Conservation (phyloP, 2,888 invertebrate species). For the Nycteola revayana region DNA sequence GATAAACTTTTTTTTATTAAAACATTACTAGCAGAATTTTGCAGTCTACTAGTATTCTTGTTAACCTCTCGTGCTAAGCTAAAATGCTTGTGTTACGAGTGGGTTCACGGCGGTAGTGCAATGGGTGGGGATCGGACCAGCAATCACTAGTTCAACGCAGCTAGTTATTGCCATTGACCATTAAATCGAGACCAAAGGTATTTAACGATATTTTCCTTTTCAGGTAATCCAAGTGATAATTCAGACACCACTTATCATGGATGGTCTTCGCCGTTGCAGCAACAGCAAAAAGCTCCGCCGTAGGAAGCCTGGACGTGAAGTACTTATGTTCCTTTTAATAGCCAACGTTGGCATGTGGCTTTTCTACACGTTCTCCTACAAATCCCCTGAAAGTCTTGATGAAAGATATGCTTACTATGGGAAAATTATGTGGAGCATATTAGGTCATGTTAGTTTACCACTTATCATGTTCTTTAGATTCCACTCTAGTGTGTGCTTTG, state of each 20-base stretch:
- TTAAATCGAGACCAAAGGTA: no score
- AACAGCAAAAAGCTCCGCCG: slow-evolving; percentile 83
- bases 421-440: slow-evolving; percentile 86
- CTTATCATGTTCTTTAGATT: slow-evolving; percentile 90
- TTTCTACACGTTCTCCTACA: slow-evolving; percentile 85
- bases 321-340: slow-evolving; percentile 88
- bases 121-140: no score
- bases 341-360: slow-evolving; percentile 90
- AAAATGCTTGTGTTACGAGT: no score
- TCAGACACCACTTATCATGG: slow-evolving; percentile 88
- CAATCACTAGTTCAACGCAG: no score
- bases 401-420: slow-evolving; percentile 86
- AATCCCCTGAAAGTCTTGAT: slow-evolving; percentile 73
- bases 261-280: slow-evolving; percentile 88
- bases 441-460: slow-evolving; percentile 88
- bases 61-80: no score
- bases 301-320: slow-evolving; percentile 87
- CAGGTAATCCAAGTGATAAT: slow-evolving; percentile 87
- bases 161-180: no score
- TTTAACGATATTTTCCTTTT: no score
- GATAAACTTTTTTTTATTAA: no score
- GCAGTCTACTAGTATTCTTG: no score
- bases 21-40: no score
- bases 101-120: no score
- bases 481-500: slow-evolving; percentile 89